These are phyloP conservation scores for Scaptomyza tumidula DNA, from an alignment of 2,888 invertebrate genomes.

Conservation along the genomic window DNA sequence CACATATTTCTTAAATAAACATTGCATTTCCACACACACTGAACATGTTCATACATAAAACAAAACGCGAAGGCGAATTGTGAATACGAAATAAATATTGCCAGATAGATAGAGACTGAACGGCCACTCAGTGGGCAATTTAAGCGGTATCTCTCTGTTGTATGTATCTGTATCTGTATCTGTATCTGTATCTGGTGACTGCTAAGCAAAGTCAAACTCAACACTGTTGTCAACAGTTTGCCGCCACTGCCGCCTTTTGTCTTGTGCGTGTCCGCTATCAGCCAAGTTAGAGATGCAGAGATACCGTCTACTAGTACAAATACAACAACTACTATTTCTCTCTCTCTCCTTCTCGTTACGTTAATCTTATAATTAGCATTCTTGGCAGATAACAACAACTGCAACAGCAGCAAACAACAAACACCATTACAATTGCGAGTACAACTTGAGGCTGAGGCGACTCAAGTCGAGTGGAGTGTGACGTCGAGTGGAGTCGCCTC, in stretches of 20 bases:
- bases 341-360: conserved; percentile 21
- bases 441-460: conserved; percentile 26
- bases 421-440: conserved; percentile 72
- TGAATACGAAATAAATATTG: conserved; percentile 36
- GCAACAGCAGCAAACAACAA: conserved; percentile 71
- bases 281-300: conserved; percentile 45
- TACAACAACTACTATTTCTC: conserved; percentile 16
- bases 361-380: conserved; percentile 81
- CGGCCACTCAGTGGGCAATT: conserved; percentile 24
- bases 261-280: conserved; percentile 67
- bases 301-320: conserved; percentile 23
- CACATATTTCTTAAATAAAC: conserved; percentile 40
- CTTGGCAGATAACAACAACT: conserved; percentile 78
- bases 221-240: conserved; percentile 63
- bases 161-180: neutral
- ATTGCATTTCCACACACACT: conserved; percentile 48
- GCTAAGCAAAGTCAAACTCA: conserved; percentile 34
- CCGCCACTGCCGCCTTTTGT: conserved; percentile 36
- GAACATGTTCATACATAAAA: conserved; percentile 31
- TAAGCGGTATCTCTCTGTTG: conserved; percentile 10
- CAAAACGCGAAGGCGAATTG: conserved; percentile 33
- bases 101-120: conserved; percentile 12
- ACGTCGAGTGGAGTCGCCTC: conserved; percentile 50
- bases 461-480: conserved; percentile 18
- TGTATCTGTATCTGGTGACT: conserved; percentile 26